Evolutionary conservation across 1,140 invertebrate genomes (phyloP).

Genomic region (Eriocheir sinensis): DNA sequence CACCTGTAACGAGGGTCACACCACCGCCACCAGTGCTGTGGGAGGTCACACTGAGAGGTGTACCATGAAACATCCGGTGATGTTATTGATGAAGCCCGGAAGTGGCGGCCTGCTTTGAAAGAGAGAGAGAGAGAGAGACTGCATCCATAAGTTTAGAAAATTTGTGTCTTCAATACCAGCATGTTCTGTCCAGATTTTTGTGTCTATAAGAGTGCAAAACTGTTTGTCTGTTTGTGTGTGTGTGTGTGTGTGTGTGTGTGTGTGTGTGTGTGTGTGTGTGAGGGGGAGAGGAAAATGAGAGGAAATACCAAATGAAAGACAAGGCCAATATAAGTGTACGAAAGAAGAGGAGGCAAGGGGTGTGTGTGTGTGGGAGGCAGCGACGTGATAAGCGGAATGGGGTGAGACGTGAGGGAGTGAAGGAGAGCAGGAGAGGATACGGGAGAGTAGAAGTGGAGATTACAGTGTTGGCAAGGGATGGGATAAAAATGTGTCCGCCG

Average conservation of each 20-base stretch:
- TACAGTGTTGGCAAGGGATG: neutral
- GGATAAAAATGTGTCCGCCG: neutral
- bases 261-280: too few species aligned
- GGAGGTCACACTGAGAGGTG: neutral
- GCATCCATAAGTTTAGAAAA: too few species aligned
- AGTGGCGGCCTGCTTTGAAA: neutral
- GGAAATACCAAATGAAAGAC: neutral
- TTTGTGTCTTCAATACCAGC: too few species aligned
- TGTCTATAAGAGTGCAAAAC: too few species aligned
- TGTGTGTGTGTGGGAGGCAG: too few species aligned
- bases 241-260: too few species aligned
- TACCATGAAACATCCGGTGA: neutral
- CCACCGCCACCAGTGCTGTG: constrained; percentile 15
- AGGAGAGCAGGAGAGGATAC: neutral
- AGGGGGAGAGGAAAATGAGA: too few species aligned
- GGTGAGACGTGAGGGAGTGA: neutral
- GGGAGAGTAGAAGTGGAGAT: too few species aligned
- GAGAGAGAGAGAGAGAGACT: constrained; percentile 42
- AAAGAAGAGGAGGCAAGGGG: neutral
- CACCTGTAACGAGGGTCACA: neutral
- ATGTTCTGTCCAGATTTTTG: too few species aligned
- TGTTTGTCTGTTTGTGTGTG: too few species aligned
- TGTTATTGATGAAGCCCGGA: neutral
- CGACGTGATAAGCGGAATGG: too few species aligned
- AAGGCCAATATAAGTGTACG: neutral